Evolutionary conservation across 2,888 invertebrate genomes (phyloP).

Genomic region (Tinea pellionella): DNA sequence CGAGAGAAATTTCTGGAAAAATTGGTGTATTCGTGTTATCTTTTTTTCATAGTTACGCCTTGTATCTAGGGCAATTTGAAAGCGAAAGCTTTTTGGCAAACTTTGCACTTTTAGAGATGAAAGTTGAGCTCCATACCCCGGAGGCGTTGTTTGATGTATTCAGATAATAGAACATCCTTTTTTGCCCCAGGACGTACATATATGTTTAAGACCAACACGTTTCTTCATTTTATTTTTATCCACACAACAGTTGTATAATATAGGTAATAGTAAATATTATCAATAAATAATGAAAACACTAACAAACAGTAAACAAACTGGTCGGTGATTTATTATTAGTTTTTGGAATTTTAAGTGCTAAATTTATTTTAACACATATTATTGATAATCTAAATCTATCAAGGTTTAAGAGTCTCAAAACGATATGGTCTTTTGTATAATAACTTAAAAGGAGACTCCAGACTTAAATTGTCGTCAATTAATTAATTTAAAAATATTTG

Average conservation of each 20-base stretch:
- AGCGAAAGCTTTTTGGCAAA: conserved; percentile 10
- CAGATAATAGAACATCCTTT: conserved; percentile 10
- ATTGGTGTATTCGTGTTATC: not conserved
- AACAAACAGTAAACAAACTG: no score
- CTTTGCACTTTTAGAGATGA: conserved; percentile 11
- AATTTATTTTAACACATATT: no score
- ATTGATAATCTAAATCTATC: no score
- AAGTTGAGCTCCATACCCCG: conserved; percentile 6
- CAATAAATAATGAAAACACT: no score
- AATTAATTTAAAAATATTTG: no score
- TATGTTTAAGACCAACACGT: not conserved
- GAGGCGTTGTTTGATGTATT: conserved; percentile 10
- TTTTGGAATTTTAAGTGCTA: no score
- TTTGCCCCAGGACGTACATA: not conserved
- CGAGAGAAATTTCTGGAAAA: not conserved
- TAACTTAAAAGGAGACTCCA: no score
- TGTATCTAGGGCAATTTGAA: not conserved
- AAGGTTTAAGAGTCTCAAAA: no score
- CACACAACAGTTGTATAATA: not conserved
- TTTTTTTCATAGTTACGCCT: conserved; percentile 1
- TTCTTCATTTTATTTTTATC: not conserved
- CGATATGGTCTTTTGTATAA: no score
- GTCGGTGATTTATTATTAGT: no score
- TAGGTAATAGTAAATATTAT: no score
- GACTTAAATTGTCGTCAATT: no score